Base-by-base conservation (phyloP, 2,888 invertebrate species). In the Dolichomitus sp. region DNA sequence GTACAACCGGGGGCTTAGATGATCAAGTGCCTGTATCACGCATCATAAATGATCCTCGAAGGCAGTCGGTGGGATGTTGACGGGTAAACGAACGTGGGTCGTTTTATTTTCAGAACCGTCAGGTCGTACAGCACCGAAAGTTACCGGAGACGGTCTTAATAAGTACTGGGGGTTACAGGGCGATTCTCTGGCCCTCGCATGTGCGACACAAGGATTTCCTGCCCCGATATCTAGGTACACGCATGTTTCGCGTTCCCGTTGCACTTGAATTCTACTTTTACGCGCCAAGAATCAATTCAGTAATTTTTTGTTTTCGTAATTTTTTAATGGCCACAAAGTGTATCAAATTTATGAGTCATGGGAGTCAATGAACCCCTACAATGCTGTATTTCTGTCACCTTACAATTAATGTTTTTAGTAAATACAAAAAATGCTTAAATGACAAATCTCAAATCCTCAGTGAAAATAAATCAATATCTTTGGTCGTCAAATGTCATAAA, bases 71-170 rank as follows among this genome's bases (percentile, higher is more conserved):
- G 7, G 2, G 40, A 59, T 27, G 50, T 66, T 23, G 40, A 40
- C 42, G 45, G 42, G 23, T 59, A 84, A 75, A 52, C 74, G 52
- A 75, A 40, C 30, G 33, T 81, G 65, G 70, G 30, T 72, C 73
- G 73, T 87, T 91, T 87, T 88, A 89, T 86, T 90, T 90, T 85
- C 91, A 94, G 94, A 94, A 89, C 94, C 94, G 84, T 93, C 93
- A 76, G 94, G 94, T 87, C 91, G 91, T 75, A 92, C 94, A 68
- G 92, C 91, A 86, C 94, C 94, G 77, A 93, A 93, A 89, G 89
- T 92, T 88, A 93, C 92, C 83, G 94, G 94, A 77, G 94, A 94
- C 89, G 94, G 94, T 86, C 92, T 93, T 88, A 94, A 92, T 88
- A 92, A 94, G 88, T 90, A 90, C 87, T 88, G 87, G 88, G 91